Evolutionary conservation across 2,888 invertebrate genomes (phyloP).

Genomic region (Byasa hedistus): DNA sequence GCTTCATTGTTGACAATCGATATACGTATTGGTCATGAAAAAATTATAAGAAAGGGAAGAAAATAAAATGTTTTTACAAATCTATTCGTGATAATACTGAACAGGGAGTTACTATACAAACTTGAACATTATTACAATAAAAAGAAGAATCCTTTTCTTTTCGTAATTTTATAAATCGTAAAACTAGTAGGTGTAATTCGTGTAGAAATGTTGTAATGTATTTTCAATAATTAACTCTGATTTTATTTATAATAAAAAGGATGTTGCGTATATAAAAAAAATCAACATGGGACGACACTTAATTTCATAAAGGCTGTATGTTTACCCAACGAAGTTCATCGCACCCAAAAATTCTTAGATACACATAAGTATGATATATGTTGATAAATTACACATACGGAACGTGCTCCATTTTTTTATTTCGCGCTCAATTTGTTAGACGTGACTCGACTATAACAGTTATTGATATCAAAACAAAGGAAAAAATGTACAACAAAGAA

Average conservation of each 20-base stretch:
- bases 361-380: slow-evolving; percentile 23
- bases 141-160: no score
- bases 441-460: slow-evolving; percentile 10
- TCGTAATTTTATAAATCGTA: no score
- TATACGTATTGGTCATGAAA: slow-evolving; percentile 8
- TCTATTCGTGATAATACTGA: no score
- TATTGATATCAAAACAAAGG: neutral
- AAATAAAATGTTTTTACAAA: neutral
- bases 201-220: no score
- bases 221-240: no score
- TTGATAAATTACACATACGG: slow-evolving; percentile 15
- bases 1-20: slow-evolving; percentile 19
- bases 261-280: neutral
- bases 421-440: slow-evolving; percentile 18
- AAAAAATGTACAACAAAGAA: neutral
- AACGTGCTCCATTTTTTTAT: slow-evolving; percentile 19
- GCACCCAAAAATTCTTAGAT: slow-evolving; percentile 21
- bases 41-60: neutral
- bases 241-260: no score
- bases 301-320: slow-evolving; percentile 4
- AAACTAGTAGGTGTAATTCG: no score
- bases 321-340: slow-evolving; percentile 19
- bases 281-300: neutral
- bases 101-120: no score
- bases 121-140: no score